Conservation (phyloP, 2,888 invertebrate genomes). For the Ferrisia virgata region DNA sequence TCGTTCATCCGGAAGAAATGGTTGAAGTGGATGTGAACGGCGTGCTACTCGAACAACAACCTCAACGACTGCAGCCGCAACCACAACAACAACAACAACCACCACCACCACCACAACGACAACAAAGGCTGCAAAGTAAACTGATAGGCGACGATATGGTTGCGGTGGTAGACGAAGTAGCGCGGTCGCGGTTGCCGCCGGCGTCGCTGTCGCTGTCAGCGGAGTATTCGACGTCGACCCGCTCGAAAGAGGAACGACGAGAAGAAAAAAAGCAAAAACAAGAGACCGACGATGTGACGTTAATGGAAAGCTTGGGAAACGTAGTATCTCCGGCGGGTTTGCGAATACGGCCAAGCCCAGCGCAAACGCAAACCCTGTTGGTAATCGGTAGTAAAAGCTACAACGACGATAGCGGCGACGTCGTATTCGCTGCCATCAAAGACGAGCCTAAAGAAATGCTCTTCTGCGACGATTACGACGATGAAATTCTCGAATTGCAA, state of each 20-base stretch:
- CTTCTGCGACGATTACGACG: neutral
- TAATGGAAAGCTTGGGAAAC: no score
- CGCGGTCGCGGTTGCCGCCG: no score
- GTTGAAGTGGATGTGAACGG: constrained; percentile 4
- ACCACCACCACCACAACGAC: no score
- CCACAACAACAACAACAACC: no score
- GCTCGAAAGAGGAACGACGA: neutral
- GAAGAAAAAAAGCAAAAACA: neutral
- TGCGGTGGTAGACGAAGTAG: neutral
- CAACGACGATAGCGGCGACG: neutral
- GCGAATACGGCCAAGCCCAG: no score
- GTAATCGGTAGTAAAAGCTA: neutral
- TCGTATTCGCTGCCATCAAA: neutral
- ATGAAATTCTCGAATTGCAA: constrained; percentile 6
- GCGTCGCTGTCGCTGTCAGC: no score
- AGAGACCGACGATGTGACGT: neutral
- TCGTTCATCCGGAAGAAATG: constrained; percentile 37
- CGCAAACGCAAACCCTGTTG: neutral
- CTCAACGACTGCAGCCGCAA: no score
- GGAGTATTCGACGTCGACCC: no score
- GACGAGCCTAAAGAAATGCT: neutral
- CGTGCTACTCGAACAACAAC: neutral
- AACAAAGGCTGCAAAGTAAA: no score
- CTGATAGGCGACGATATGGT: neutral
- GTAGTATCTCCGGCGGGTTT: no score